These are phyloP conservation scores for Pseudopodoces humilis DNA, from an alignment of 2,113 vertebrate species.

Conservation along the genomic window DNA sequence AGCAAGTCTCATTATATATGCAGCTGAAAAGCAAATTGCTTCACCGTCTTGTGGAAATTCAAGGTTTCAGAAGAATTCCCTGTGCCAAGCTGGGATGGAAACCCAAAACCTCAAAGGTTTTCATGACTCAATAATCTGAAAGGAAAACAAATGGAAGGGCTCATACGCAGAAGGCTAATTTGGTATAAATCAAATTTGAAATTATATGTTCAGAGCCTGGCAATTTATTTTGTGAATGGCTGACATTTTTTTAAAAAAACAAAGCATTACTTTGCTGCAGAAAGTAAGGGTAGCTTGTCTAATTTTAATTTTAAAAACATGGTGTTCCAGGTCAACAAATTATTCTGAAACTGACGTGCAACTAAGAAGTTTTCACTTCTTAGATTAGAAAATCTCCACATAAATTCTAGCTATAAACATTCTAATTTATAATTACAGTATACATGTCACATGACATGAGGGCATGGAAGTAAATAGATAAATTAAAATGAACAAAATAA, in stretches of 20 bases:
- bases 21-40: background rate
- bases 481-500: background rate
- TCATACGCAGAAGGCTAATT: conserved; percentile 44
- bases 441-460: background rate
- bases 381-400: background rate
- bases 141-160: conserved; percentile 29
- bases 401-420: background rate
- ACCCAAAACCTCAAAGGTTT: conserved; percentile 46
- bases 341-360: background rate
- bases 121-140: conserved; percentile 9
- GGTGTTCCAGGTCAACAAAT: background rate
- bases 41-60: background rate
- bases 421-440: background rate
- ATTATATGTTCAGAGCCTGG: conserved; percentile 9
- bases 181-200: conserved; percentile 41
- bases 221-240: conserved; percentile 36
- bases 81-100: conserved; percentile 3
- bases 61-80: conserved; percentile 30
- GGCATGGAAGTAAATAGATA: background rate
- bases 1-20: background rate
- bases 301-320: conserved; percentile 6
- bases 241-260: background rate
- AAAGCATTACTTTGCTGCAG: background rate
- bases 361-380: background rate
- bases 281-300: background rate